Percentiles rank a stretch among this genome's conserved stretches.
These are phyloP conservation scores for Polymixis flavicincta DNA, from an alignment of 2,888 invertebrate species.

Conservation along the genomic window DNA sequence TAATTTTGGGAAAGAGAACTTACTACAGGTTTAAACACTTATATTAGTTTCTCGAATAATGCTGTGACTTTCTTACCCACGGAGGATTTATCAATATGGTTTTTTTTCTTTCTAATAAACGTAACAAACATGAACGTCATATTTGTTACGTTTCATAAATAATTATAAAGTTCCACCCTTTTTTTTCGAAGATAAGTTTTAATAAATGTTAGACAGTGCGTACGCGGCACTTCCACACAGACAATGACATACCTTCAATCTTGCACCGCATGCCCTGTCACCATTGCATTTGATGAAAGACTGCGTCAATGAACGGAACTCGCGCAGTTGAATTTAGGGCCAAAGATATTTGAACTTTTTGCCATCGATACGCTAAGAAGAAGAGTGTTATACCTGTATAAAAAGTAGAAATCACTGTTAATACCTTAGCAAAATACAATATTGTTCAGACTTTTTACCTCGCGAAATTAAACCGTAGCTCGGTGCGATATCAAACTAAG, in stretches of 20 bases:
- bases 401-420: neutral
- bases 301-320: too few relatives aligned
- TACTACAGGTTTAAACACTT: neutral
- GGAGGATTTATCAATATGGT: neutral
- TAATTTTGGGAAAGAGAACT: neutral
- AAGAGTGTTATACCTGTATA: neutral
- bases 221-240: too few relatives aligned
- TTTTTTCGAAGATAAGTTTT: neutral
- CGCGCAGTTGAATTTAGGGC: too few relatives aligned
- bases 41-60: neutral
- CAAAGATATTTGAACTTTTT: too few relatives aligned
- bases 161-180: too few relatives aligned
- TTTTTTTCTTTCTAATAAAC: neutral
- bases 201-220: neutral
- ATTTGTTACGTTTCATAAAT: too few relatives aligned
- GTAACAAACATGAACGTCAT: neutral
- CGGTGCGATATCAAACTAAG: slow-evolving; percentile 33
- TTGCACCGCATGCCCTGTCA: too few relatives aligned
- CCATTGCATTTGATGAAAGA: too few relatives aligned
- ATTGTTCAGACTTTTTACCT: slow-evolving; percentile 14
- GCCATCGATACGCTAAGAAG: too few relatives aligned
- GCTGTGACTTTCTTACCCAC: neutral
- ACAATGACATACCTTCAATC: too few relatives aligned
- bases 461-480: slow-evolving; percentile 21
- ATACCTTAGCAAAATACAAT: neutral